phyloP scores from a whole-genome alignment of 2,797 vertebrate species.

The Streptopelia turtur region DNA sequence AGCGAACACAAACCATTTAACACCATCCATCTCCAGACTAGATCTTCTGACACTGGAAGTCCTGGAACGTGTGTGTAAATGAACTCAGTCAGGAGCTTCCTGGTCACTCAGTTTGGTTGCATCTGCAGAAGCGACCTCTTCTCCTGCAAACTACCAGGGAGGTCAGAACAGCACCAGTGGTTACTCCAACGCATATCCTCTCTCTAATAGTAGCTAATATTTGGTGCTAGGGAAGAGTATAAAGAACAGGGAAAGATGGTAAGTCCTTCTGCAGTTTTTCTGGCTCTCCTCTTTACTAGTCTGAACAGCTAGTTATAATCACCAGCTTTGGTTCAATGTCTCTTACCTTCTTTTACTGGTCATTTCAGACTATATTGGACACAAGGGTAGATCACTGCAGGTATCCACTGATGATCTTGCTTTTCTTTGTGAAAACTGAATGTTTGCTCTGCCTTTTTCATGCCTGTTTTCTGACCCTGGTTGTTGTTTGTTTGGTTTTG shows the following conservation, averaged over 20 bases:
- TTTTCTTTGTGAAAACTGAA: neutral
- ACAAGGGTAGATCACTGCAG: neutral
- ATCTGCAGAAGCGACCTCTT: neutral
- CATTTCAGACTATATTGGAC: neutral
- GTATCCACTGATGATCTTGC: neutral
- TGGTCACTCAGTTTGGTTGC: neutral
- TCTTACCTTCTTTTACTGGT: neutral
- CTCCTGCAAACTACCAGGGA: neutral
- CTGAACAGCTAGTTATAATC: neutral
- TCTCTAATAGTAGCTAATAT: neutral
- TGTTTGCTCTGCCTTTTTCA: neutral
- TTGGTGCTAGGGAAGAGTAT: neutral
- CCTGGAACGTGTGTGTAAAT: rapidly evolving
- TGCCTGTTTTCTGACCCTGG: neutral
- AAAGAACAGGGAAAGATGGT: neutral
- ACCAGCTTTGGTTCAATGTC: neutral
- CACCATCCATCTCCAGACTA: neutral
- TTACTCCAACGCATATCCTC: neutral
- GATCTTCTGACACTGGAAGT: neutral
- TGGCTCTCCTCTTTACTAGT: neutral
- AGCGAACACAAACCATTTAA: neutral
- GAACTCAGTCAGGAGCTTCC: neutral
- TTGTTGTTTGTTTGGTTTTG: neutral
- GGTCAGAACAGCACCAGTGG: neutral
- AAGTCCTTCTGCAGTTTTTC: neutral